Conservation (phyloP, 2,113 vertebrate species). For the Origma solitaria region DNA sequence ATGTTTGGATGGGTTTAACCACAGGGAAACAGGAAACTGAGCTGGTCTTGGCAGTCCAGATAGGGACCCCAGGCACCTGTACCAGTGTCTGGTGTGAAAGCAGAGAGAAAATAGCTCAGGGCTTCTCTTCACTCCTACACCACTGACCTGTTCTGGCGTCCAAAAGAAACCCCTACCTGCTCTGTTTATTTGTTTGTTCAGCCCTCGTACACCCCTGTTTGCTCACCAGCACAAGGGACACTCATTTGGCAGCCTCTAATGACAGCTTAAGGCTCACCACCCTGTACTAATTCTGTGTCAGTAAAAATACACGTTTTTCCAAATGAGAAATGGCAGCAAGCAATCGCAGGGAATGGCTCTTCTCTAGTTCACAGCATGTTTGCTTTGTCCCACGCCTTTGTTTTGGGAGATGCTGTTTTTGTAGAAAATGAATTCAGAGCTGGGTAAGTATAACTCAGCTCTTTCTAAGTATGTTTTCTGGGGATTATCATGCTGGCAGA, state of each 20-base stretch:
- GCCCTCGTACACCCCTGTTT: not conserved
- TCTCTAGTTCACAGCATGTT: not conserved
- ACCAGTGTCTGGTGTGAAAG: not conserved
- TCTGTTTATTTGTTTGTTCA: conserved; percentile 69
- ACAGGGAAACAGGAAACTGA: not conserved
- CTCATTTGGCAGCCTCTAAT: conserved; percentile 66
- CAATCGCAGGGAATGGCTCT: not conserved
- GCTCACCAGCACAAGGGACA: not conserved
- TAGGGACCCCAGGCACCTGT: not conserved
- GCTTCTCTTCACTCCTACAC: not conserved
- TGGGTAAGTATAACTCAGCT: not conserved
- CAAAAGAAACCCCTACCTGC: not conserved
- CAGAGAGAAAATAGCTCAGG: not conserved
- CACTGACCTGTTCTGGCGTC: not conserved
- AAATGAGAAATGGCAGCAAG: conserved; percentile 12
- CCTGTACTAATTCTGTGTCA: conserved; percentile 63
- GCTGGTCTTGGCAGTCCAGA: not conserved
- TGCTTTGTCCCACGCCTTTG: conserved; percentile 23
- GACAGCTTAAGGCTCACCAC: conserved; percentile 62
- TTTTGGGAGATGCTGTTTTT: conserved; percentile 18
- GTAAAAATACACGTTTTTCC: conserved; percentile 67
- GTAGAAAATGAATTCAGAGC: not conserved
- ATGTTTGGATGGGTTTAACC: not conserved
- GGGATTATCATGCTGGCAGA: not conserved
- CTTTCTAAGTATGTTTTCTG: not conserved